Percentiles rank a stretch among this genome's conserved stretches.
phyloP scores from a whole-genome alignment of 2,888 invertebrate genomes.

The Coleophora deauratella region DNA sequence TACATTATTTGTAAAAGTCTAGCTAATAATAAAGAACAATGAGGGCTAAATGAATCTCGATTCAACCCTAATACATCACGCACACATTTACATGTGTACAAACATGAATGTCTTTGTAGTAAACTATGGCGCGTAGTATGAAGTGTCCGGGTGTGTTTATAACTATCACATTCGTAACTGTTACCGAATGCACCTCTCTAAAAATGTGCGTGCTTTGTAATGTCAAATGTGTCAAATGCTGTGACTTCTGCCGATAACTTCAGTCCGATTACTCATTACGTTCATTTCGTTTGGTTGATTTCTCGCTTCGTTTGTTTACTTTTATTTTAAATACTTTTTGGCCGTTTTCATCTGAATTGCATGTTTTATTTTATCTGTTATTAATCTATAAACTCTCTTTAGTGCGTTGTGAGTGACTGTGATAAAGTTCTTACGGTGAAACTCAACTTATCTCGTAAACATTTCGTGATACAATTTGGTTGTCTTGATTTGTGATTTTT shows the following conservation, averaged over 20 bases:
- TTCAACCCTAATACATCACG: too few species aligned
- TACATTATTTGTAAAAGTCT: too few species aligned
- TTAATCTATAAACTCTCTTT: conserved; percentile 13
- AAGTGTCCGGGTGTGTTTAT: too few species aligned
- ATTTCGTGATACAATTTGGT: conserved; percentile 22
- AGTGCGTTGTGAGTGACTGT: conserved; percentile 38
- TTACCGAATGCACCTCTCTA: too few species aligned
- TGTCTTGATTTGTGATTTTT: conserved; percentile 28
- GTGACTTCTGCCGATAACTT: conserved; percentile 19
- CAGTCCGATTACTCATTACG: conserved; percentile 21
- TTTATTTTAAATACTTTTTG: conserved; percentile 10
- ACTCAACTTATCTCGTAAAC: conserved; percentile 13
- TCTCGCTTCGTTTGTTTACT: conserved; percentile 25
- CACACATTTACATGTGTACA: too few species aligned
- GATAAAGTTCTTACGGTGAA: conserved; percentile 26
- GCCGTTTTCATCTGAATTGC: background rate
- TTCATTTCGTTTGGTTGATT: conserved; percentile 12
- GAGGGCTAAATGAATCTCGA: too few species aligned
- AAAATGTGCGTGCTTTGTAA: too few species aligned
- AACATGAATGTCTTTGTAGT: too few species aligned
- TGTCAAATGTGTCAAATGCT: too few species aligned
- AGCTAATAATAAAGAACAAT: too few species aligned
- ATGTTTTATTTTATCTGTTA: conserved; percentile 36
- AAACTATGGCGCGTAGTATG: too few species aligned
- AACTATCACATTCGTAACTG: too few species aligned